Base-by-base conservation (phyloP, 2,113 vertebrate species). In the Falco punctatus region DNA sequence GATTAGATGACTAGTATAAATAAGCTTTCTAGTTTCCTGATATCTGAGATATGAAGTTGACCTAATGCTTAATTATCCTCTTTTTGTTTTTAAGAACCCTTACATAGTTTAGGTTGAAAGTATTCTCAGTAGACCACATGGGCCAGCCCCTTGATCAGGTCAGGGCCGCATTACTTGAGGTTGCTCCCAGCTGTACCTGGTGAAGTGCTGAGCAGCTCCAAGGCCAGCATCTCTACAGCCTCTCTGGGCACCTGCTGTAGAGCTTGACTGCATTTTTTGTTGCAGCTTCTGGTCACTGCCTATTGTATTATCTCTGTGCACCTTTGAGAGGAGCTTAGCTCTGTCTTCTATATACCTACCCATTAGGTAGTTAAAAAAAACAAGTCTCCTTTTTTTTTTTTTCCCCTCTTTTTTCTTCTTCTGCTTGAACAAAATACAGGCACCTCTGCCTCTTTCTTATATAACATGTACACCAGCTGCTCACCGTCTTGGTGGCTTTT, bases 91-190 rank as follows among this genome's bases (percentile, higher is more conserved):
- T 57, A 16, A 78, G 10, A 24, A 78, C 49, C 13, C 46, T 14
- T 66, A 11, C 67, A 64, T 67, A 67, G 32, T 74, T 49, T 46
- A 20, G 1, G 2, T 51, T 86, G 40, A 61, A 88, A 55, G 15
- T 70, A 35, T 55, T 70, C 40, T 86, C 0, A 1, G 12, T 9
- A 81, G 44, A 20, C 9, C 21, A 54, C 0, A 1, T 17, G 30
- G 5, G 38, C 5, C 57, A 94, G 10, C 12, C 24, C 13, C 40
- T 73, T 70, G 21, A 12, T 48, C 19, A 61, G 66, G 92, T 12
- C 7, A 3, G 23, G 15, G 18, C 12, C 8, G 6, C 6, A 6
- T 38, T 48, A 23, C 17, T 23, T 51, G 30, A 44, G 51, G 48
- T 52, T 75, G 19, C 15, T 70, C 18, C 26, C 0, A 3, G 27